Percentiles rank a stretch among this genome's conserved stretches.
Evolutionary conservation across 2,797 vertebrate species (phyloP).

Genomic region (Melanotaenia trifasciata): DNA sequence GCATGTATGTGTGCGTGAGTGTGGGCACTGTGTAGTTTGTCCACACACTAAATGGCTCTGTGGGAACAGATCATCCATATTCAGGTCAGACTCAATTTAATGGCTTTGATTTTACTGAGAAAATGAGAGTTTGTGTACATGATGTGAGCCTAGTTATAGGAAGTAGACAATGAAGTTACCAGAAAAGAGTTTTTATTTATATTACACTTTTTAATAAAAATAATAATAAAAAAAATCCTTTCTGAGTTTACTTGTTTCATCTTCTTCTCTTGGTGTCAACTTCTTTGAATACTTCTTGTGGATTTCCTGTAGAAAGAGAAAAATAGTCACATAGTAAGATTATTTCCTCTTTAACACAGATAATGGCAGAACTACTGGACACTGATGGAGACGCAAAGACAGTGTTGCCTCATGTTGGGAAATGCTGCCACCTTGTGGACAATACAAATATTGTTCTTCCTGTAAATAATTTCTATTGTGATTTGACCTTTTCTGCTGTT

Average conservation of each 20-base stretch:
- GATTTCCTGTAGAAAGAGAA: constrained; percentile 32
- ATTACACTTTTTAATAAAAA: constrained; percentile 23
- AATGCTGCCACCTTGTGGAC: constrained; percentile 68
- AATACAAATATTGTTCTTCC: not conserved
- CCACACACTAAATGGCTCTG: constrained; percentile 50
- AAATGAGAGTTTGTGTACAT: constrained; percentile 7
- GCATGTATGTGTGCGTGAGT: constrained; percentile 35
- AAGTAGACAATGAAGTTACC: constrained; percentile 6
- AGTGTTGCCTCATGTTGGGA: not conserved
- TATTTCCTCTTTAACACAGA: not conserved
- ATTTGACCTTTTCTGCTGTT: not conserved
- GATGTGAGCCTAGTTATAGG: not conserved
- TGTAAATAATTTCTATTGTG: not conserved
- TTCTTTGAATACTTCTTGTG: not conserved
- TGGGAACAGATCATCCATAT: constrained; percentile 54
- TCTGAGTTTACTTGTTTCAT: not conserved
- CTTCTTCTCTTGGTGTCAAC: constrained; percentile 5
- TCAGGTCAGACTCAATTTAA: constrained; percentile 63
- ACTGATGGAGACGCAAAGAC: not conserved
- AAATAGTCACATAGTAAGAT: constrained; percentile 1
- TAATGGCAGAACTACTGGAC: not conserved
- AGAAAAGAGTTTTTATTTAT: not conserved
- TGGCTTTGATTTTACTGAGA: constrained; percentile 35
- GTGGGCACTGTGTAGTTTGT: constrained; percentile 26
- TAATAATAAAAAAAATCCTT: not conserved